These are phyloP conservation scores for Pseudorectes ferrugineus DNA, from an alignment of 2,113 vertebrate genomes.

Conservation along the genomic window DNA sequence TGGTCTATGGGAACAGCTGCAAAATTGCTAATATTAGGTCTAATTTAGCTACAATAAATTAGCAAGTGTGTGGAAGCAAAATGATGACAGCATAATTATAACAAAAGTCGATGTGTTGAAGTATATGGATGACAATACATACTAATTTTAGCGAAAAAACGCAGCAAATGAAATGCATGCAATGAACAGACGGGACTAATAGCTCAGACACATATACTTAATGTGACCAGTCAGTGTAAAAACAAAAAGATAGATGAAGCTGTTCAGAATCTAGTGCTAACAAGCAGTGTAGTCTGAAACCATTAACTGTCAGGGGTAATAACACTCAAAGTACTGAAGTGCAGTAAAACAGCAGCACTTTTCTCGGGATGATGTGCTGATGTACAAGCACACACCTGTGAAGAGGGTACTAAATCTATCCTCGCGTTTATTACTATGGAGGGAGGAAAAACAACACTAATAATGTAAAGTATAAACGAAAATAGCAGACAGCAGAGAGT, in stretches of 20 bases:
- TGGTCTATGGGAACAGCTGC: slow-evolving; percentile 80
- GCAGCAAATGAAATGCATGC: slow-evolving; percentile 70
- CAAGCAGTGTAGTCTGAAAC: slow-evolving; percentile 77
- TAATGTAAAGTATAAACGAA: slow-evolving; percentile 84
- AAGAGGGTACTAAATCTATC: slow-evolving; percentile 75
- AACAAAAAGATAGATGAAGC: slow-evolving; percentile 83
- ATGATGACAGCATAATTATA: slow-evolving; percentile 84
- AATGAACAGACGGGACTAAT: slow-evolving; percentile 77
- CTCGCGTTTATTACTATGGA: slow-evolving; percentile 73
- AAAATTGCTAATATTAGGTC: slow-evolving; percentile 85
- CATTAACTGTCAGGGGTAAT: slow-evolving; percentile 83
- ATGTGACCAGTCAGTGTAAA: slow-evolving; percentile 80
- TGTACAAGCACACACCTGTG: slow-evolving; percentile 76
- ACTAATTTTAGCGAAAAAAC: slow-evolving; percentile 78
- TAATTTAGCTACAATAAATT: slow-evolving; percentile 86
- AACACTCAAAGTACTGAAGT: slow-evolving; percentile 78
- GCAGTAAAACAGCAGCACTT: slow-evolving; percentile 70
- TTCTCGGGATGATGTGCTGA: slow-evolving; percentile 66
- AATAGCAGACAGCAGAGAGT: slow-evolving; percentile 86
- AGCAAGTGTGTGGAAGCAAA: slow-evolving; percentile 79
- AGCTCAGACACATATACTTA: slow-evolving; percentile 79
- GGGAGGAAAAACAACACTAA: slow-evolving; percentile 81
- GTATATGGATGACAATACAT: slow-evolving; percentile 80
- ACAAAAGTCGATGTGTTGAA: slow-evolving; percentile 80
- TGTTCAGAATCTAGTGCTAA: slow-evolving; percentile 77